Conservation (phyloP, 2,888 invertebrate species). For the Polyploca ridens region DNA sequence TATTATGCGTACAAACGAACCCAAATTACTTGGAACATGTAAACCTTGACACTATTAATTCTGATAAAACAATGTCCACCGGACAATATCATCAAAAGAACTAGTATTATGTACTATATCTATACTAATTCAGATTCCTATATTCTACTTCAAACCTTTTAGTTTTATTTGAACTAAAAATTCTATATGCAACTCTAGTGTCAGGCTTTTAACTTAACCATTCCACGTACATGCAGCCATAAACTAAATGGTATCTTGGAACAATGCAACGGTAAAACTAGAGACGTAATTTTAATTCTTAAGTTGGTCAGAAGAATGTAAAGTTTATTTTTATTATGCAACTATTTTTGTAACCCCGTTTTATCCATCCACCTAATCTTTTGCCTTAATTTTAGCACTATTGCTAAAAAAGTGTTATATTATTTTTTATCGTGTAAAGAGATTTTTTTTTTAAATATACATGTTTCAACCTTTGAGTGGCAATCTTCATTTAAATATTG, state of each 20-base stretch:
- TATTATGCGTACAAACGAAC: too few relatives aligned
- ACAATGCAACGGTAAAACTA: constrained; percentile 26
- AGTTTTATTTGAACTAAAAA: not conserved
- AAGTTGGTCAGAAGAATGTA: constrained; percentile 6
- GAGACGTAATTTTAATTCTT: constrained; percentile 28
- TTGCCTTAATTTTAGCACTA: not conserved
- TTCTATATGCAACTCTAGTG: constrained; percentile 35
- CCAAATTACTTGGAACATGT: too few relatives aligned
- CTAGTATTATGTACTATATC: too few relatives aligned
- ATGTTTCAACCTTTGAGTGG: too few relatives aligned
- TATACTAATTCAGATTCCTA: too few relatives aligned
- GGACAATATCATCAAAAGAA: too few relatives aligned
- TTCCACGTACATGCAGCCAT: constrained; percentile 38
- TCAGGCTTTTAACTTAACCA: constrained; percentile 43
- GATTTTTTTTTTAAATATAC: too few relatives aligned
- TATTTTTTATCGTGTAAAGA: not conserved
- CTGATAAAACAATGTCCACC: too few relatives aligned
- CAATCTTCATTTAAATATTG: too few relatives aligned
- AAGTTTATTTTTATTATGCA: constrained; percentile 4
- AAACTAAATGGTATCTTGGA: constrained; percentile 41
- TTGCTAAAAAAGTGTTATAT: not conserved
- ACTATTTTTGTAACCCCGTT: not conserved
- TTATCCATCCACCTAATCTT: not conserved
- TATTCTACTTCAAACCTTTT: not conserved
- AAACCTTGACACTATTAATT: too few relatives aligned